These are phyloP conservation scores for Camelus dromedarius DNA, from an alignment of 2,113 vertebrate genomes.

Conservation along the genomic window DNA sequence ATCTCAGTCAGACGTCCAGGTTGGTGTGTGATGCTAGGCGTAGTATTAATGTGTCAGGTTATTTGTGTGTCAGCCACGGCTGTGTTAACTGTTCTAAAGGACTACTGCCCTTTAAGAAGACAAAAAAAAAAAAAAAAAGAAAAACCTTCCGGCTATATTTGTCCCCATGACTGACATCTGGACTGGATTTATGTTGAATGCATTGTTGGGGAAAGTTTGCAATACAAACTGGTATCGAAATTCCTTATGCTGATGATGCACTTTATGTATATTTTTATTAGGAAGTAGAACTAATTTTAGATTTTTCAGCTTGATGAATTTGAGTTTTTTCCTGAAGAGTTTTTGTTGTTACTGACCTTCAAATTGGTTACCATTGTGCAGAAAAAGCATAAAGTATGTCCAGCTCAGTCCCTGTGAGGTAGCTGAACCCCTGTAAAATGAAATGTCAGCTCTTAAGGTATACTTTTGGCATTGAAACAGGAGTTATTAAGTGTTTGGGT, in stretches of 20 bases:
- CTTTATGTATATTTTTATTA: conserved; percentile 89
- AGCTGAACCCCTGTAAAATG: conserved; percentile 76
- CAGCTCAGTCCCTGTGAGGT: conserved; percentile 78
- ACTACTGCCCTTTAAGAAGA: conserved; percentile 84
- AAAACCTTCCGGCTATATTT: conserved; percentile 61
- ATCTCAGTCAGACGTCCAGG: conserved; percentile 86
- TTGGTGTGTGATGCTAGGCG: conserved; percentile 86
- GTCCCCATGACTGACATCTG: conserved; percentile 84
- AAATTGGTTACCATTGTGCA: conserved; percentile 72
- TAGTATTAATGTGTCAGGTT: conserved; percentile 85
- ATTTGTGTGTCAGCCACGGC: conserved; percentile 86
- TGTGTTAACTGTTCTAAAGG: conserved; percentile 84
- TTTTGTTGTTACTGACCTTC: conserved; percentile 81
- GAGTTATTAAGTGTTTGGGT: conserved; percentile 78
- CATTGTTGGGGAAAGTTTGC: conserved; percentile 86
- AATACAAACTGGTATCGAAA: conserved; percentile 86
- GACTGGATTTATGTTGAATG: conserved; percentile 85
- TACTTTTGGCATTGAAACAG: conserved; percentile 65
- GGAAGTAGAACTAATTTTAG: conserved; percentile 86
- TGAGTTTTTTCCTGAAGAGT: conserved; percentile 82
- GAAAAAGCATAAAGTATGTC: conserved; percentile 70
- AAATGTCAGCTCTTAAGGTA: conserved; percentile 75
- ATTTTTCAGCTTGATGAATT: conserved; percentile 84
- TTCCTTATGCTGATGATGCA: conserved; percentile 83
- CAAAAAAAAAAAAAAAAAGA: not conserved